phyloP scores from a whole-genome alignment of 92 coral and sea anemone genomes.

The Zoanthus sociatus region DNA sequence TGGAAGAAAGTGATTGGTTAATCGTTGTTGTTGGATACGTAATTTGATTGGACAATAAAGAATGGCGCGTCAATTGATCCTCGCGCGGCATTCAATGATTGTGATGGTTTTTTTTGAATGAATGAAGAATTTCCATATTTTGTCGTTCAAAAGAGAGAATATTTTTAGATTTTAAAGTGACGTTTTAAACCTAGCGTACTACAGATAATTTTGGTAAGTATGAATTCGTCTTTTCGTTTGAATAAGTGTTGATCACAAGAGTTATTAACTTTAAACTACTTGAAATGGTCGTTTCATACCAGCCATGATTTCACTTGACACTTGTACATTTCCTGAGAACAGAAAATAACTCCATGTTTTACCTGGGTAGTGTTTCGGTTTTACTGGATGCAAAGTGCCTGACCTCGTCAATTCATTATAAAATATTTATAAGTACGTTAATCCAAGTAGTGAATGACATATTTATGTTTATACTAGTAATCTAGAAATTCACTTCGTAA shows the following conservation, averaged over 20 bases:
- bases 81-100: background rate
- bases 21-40: slow-evolving; percentile 23
- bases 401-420: too few relatives aligned
- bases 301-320: background rate
- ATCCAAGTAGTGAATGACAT: too few relatives aligned
- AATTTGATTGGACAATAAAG: slow-evolving; percentile 52
- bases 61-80: slow-evolving; percentile 72
- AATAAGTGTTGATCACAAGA: background rate
- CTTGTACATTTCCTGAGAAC: background rate
- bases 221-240: background rate
- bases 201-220: background rate
- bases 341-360: too few relatives aligned
- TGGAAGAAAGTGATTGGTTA: slow-evolving; percentile 41
- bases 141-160: background rate
- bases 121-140: background rate
- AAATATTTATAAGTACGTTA: too few relatives aligned
- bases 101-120: background rate
- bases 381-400: too few relatives aligned
- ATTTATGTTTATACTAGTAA: too few relatives aligned
- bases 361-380: too few relatives aligned
- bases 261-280: too few relatives aligned
- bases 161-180: background rate
- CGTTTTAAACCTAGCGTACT: background rate
- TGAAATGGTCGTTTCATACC: background rate
- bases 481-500: too few relatives aligned